Base-by-base conservation (phyloP, 2,888 invertebrate genomes). In the Mythimna impura region DNA sequence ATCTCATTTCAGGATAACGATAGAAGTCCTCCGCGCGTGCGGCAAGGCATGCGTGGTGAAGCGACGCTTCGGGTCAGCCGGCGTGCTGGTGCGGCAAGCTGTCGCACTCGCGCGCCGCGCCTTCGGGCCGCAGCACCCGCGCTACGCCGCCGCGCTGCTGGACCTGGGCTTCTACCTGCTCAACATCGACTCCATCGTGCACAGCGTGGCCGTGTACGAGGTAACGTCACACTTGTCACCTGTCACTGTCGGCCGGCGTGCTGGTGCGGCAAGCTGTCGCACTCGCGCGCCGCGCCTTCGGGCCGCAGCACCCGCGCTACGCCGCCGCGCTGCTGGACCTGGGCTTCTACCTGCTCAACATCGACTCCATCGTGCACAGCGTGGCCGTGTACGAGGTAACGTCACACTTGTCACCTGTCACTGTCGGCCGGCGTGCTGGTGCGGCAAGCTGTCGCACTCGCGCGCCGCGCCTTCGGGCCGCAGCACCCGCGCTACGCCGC, bases 131-230 rank as follows among this genome's bases (percentile, higher is more conserved):
- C 92, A 95, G n/a, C 98, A 98, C 95, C 98, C 98, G 71, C 97
- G 98, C 88, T 98, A 98, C 92, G 98, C 99, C 36, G 98, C 98
- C 92, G 97, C 98, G 58, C 96, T 99, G 75, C 96, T 98, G 84
- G 99, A 99, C 95, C 98, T 98, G 93, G 99, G 98, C 81, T 99
- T 98, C 96, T 99, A 98, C 92, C 96, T 99, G 88, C 97, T 99
- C 85, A 99, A 99, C 94, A 97, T 98, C 68, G 99, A 99, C 95
- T 97, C 97, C 69, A 98, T 98, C 82, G 97, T 97, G 81, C 98
- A 98, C 89, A 98, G 98, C 89, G 98, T 99, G n/a, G 96, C 97
- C 76, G 97, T 98, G 0, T 99, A 99, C 91, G 97, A 97, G 97
- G 70, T 70, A 80, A 52, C 50, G 3, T 52, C 20, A n/a, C n/a